Percentiles rank a stretch among this genome's conserved stretches.
Conservation (phyloP, 2,797 vertebrate species). For the Tapirus indicus region DNA sequence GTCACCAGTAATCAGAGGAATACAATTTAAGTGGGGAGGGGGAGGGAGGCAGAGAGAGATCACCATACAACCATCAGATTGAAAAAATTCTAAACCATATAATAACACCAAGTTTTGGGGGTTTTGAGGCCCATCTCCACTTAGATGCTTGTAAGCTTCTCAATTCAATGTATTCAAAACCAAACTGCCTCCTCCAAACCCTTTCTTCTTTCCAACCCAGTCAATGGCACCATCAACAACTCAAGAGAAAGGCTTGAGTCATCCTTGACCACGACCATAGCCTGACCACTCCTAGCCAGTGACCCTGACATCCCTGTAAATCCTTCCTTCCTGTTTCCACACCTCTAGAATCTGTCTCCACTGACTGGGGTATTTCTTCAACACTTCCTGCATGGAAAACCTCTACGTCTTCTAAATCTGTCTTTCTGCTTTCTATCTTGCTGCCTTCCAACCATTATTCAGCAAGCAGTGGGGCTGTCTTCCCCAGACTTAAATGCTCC, state of each 20-base stretch:
- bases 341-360: neutral
- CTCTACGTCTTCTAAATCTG: neutral
- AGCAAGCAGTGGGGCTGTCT: rapidly evolving
- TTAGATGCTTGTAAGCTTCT: neutral
- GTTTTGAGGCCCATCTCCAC: neutral
- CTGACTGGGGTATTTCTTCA: neutral
- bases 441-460: neutral
- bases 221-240: neutral
- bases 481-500: neutral
- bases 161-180: neutral
- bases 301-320: neutral
- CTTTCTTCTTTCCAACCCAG: neutral
- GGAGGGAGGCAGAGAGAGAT: neutral
- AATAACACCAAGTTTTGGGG: neutral
- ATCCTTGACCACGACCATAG: too few relatives aligned
- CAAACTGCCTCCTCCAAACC: neutral
- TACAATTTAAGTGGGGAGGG: neutral
- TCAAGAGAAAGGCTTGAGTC: neutral
- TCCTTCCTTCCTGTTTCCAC: neutral
- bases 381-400: neutral
- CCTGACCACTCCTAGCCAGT: neutral
- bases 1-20: neutral
- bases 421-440: neutral
- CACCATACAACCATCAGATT: neutral
- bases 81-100: neutral